Evolutionary conservation across 2,888 invertebrate genomes (phyloP), one percentile per base, ranked within the genome.

Genomic region (Maniola hyperantus): DNA sequence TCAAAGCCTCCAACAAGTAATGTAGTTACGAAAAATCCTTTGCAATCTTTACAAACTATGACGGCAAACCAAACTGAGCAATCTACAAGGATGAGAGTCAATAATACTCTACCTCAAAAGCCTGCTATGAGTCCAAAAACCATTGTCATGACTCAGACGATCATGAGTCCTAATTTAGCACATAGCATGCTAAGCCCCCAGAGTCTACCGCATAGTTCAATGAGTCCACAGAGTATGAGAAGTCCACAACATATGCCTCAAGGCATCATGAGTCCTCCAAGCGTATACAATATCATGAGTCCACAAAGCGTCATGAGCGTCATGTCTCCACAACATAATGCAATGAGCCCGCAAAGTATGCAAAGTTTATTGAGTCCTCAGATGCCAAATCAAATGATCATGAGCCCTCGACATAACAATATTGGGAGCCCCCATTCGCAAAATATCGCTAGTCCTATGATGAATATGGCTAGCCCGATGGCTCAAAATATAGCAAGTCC

Each of bases 241-340:
- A 90, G 90, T 71, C 89, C 90, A 5, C 89, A 89, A 66, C 83
- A 84, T 39, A 81, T 88, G 65, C 81, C 85, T 36, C 88, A 84
- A 58, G 84, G 76, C 64, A 85, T 91, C 2, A 91, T 91, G 91
- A 91, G 91, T 72, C 91, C 91, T 15, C 89, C 89, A 0, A 91
- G 87, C 65, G 83, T 83, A 0, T 88, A 89, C 66, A 91, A 89
- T 62, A 88, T 91, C 0, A 90, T 93, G 89, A 92, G 92, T 65
- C 92, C 92, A 1, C 91, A 91, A 70, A 91, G 88, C 65, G 88
- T 86, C 1, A 90, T 91, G 91, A 91, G 91, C 64, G 91, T 91
- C n/a, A 91, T 91, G 90, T 91, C 90, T 48, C 90, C 91, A 5
- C 91, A 88, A 72, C 89, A 92, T 66, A 91, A 89, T 50, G 89